Conservation (phyloP, 2,113 vertebrate genomes). For the Zonotrichia leucophrys region DNA sequence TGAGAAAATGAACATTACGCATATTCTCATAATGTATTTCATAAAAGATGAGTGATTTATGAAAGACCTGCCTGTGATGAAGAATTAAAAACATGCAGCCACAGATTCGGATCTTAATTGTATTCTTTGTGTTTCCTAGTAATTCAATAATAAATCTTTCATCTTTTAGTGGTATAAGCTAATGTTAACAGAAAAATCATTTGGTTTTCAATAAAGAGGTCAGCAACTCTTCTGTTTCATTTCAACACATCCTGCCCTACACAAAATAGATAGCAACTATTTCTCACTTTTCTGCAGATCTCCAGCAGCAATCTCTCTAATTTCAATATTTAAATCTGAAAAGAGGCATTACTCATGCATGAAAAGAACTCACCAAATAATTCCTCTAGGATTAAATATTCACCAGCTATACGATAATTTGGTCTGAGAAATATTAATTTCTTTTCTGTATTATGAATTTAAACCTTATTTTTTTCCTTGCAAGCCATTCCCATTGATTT, state of each 20-base stretch:
- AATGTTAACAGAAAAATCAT: constrained; percentile 47
- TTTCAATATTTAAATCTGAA: neutral
- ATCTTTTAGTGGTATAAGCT: constrained; percentile 34
- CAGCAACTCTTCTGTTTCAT: neutral
- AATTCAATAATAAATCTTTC: constrained; percentile 58
- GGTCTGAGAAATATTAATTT: neutral
- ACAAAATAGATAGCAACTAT: constrained; percentile 21
- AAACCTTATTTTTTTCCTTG: neutral
- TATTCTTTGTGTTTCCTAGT: constrained; percentile 48
- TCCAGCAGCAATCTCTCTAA: neutral
- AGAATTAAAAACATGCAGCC: constrained; percentile 42
- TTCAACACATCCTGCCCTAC: neutral
- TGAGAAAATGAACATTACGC: constrained; percentile 7
- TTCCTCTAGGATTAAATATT: neutral
- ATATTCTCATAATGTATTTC: constrained; percentile 32
- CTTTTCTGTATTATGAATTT: neutral
- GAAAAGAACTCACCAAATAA: neutral
- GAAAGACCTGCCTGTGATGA: constrained; percentile 16
- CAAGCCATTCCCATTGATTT: neutral
- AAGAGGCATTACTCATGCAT: neutral
- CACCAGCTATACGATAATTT: neutral
- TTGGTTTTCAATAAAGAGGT: constrained; percentile 46
- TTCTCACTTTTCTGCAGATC: neutral
- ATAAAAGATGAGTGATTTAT: constrained; percentile 45
- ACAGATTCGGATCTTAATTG: constrained; percentile 51